Base-by-base conservation (phyloP, 2,113 vertebrate species). In the Mormyrus iriodes region DNA sequence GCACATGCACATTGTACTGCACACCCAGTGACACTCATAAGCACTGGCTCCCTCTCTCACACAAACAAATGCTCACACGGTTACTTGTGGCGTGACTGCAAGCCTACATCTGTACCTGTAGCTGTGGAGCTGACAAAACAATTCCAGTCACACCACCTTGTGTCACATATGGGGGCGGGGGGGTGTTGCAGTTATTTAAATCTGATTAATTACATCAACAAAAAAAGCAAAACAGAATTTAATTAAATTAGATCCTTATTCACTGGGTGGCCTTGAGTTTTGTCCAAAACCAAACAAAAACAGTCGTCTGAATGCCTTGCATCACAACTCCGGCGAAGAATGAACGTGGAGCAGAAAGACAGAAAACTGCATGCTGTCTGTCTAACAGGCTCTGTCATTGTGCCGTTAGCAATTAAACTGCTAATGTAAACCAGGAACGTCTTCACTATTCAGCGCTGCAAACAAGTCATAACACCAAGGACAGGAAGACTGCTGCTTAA, bases 251-350 rank as follows among this genome's bases (percentile, higher is more conserved):
- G 85, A 73, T 27, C 21, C 12, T 35, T n/a, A 49, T 90, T 91
- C 44, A 90, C 61, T 82, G 69, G 61, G 69, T 52, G 87, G 89
- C 90, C 90, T 90, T 89, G 76, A 90, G 85, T 85, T 83, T 46
- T n/a, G 39, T 53, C 46, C 79, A 24, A 73, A n/a, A 90, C 46
- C 83, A 90, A 91, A 76, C 53, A 86, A 86, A 53, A 52, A 86
- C 85, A 86, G 51, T 2, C 27, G 17, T 51, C 27, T 19, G 85
- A 86, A 27, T 15, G 85, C 85, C 85, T 86, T 53, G 85, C 35
- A 13, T 52, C 31, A 51, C 51, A 86, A 27, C 85, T 53, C 24
- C 31, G n/a, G n/a, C 3, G 21, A 86, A 86, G 51, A 86, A 86
- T 86, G 51, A 86, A 17, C 51, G 7, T 21, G 5, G 15, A 86